Conservation (phyloP, 2,797 vertebrate genomes). For the Sardinella longiceps region DNA sequence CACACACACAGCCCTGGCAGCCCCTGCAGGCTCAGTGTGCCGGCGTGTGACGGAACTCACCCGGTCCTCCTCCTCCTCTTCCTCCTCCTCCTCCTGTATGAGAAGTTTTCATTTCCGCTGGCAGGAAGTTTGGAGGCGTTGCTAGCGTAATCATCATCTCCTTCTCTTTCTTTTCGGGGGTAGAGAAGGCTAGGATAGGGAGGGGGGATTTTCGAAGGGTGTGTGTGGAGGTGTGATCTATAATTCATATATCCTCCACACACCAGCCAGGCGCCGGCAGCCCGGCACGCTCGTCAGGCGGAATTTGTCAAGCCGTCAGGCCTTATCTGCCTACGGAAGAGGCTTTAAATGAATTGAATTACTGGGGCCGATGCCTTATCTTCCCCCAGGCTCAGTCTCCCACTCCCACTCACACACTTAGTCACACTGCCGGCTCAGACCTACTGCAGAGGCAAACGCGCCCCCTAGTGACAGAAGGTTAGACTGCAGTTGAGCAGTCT, state of each 20-base stretch:
- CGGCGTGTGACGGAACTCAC: neutral
- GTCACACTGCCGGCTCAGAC: neutral
- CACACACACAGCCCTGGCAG: neutral
- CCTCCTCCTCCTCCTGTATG: neutral
- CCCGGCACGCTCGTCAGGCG: constrained; percentile 30
- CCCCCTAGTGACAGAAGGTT: neutral
- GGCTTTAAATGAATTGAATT: constrained; percentile 51
- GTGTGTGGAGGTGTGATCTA: constrained; percentile 36
- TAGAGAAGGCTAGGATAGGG: neutral
- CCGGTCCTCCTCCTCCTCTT: neutral
- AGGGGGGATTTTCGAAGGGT: neutral
- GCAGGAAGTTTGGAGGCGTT: constrained; percentile 23
- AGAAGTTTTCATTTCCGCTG: constrained; percentile 41
- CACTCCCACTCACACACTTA: neutral
- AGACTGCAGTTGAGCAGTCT: neutral
- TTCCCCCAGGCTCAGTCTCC: neutral
- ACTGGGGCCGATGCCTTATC: constrained; percentile 30
- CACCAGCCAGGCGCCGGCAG: constrained; percentile 10
- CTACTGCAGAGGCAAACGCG: neutral
- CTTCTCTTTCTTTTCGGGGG: neutral
- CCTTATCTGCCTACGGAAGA: constrained; percentile 47
- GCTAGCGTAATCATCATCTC: neutral
- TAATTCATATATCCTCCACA: constrained; percentile 36
- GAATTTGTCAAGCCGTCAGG: constrained; percentile 43
- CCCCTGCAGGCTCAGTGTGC: neutral